A percentile compares a stretch with the other conserved stretches of the same genome.
Conservation (phyloP, 2,797 vertebrate genomes). For the Zenarchopterus dispar region DNA sequence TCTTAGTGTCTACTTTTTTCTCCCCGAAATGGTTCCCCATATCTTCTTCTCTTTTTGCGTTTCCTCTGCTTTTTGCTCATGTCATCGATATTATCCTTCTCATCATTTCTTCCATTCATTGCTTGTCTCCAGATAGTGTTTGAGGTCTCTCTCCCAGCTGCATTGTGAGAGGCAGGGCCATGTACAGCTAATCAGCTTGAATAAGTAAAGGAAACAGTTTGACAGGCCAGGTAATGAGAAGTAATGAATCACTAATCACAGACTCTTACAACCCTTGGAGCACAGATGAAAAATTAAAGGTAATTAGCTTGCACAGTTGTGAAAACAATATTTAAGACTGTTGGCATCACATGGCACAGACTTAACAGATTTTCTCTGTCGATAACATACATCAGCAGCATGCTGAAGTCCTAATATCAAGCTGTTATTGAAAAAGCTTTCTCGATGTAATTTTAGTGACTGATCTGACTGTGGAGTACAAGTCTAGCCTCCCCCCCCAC, state of each 20-base stretch:
- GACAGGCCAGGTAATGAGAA: conserved; percentile 83
- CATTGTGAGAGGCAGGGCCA: conserved; percentile 69
- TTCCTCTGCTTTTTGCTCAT: not conserved
- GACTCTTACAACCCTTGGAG: conserved; percentile 79
- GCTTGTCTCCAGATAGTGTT: conserved; percentile 47
- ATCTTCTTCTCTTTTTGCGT: not conserved
- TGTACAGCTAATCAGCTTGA: conserved; percentile 80
- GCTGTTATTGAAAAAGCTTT: conserved; percentile 71
- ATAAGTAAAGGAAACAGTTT: conserved; percentile 84
- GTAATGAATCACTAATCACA: conserved; percentile 83
- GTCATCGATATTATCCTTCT: conserved; percentile 8
- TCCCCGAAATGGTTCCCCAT: too few species aligned
- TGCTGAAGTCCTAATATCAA: conserved; percentile 67
- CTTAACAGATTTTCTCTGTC: conserved; percentile 71
- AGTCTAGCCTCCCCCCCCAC: conserved; percentile 30
- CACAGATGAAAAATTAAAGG: conserved; percentile 83
- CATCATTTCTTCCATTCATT: conserved; percentile 33
- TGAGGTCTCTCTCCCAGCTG: conserved; percentile 70
- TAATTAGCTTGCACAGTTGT: conserved; percentile 83
- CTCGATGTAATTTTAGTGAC: conserved; percentile 70
- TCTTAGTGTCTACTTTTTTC: not conserved
- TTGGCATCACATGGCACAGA: conserved; percentile 75
- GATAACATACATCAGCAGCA: conserved; percentile 71
- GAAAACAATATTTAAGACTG: conserved; percentile 83
- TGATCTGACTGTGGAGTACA: conserved; percentile 67